phyloP scores from a whole-genome alignment of 2,797 vertebrate genomes.

The Simalia tracyae region DNA sequence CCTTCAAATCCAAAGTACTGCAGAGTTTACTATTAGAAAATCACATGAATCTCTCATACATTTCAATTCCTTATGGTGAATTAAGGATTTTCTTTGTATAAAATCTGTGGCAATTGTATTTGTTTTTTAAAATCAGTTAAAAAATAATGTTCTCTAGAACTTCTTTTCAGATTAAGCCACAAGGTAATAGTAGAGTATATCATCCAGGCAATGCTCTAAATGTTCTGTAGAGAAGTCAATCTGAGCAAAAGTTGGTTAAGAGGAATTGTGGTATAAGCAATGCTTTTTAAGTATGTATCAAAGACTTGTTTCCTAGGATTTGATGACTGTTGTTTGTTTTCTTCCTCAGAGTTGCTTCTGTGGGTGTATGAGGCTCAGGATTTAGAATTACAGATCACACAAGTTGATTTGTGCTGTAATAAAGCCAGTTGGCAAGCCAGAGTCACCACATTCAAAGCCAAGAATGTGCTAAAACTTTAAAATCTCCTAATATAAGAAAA shows the following conservation, averaged over 20 bases:
- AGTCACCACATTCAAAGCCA: neutral
- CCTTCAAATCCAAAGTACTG: neutral
- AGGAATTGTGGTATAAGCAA: neutral
- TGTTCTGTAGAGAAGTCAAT: too few species aligned
- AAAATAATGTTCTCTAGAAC: neutral
- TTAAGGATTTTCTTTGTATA: neutral
- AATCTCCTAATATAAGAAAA: neutral
- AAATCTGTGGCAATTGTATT: neutral
- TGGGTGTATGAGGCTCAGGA: neutral
- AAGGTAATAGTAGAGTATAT: neutral
- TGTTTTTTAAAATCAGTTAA: neutral
- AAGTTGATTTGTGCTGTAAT: neutral
- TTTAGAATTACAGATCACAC: neutral
- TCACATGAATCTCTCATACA: neutral
- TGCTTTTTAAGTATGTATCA: neutral
- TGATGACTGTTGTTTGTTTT: neutral
- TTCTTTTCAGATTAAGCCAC: neutral
- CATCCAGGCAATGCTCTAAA: neutral
- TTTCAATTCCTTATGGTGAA: slow-evolving; percentile 1
- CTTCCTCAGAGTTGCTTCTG: neutral
- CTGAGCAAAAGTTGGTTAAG: neutral
- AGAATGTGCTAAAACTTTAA: neutral
- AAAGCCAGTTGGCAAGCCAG: neutral
- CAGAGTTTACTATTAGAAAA: neutral
- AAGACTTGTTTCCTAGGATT: neutral